phyloP scores from a whole-genome alignment of 2,888 invertebrate genomes.

The Macrophya alboannulata region DNA sequence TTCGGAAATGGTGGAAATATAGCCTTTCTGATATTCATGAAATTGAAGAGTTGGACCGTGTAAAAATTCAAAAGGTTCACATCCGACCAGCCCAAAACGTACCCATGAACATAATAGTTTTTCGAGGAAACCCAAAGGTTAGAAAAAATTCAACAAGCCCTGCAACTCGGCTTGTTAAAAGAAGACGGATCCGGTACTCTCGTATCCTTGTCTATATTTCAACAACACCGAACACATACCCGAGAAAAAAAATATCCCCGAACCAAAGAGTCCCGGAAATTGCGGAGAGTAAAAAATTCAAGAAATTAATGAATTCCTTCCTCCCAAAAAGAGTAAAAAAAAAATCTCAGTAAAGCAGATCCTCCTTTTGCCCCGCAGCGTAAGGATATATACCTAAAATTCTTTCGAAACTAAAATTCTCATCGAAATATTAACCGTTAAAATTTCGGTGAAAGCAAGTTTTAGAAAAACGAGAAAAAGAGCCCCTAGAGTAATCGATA shows the following conservation, averaged over 20 bases:
- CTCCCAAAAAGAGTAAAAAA: neutral
- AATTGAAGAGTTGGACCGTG: neutral
- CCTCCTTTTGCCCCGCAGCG: too few relatives aligned
- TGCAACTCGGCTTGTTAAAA: neutral
- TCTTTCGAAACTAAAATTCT: neutral
- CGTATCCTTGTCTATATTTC: neutral
- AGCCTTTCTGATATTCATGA: neutral
- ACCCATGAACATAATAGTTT: neutral
- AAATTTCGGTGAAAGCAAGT: neutral
- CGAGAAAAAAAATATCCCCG: neutral
- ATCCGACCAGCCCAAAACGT: neutral
- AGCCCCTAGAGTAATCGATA: neutral
- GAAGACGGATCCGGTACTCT: neutral
- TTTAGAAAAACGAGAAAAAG: neutral
- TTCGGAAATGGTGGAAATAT: neutral
- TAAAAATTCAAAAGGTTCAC: conserved; percentile 1
- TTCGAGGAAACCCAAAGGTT: neutral
- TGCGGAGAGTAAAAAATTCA: neutral
- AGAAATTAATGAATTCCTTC: conserved; percentile 14
- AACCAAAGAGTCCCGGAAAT: neutral
- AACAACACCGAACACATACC: neutral
- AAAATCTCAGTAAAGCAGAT: neutral
- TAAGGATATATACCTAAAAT: too few relatives aligned
- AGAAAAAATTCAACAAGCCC: neutral
- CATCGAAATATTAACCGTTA: neutral